Evolutionary conservation across 2,797 vertebrate genomes (phyloP).

Genomic region (Dendrocincla tyrannina): DNA sequence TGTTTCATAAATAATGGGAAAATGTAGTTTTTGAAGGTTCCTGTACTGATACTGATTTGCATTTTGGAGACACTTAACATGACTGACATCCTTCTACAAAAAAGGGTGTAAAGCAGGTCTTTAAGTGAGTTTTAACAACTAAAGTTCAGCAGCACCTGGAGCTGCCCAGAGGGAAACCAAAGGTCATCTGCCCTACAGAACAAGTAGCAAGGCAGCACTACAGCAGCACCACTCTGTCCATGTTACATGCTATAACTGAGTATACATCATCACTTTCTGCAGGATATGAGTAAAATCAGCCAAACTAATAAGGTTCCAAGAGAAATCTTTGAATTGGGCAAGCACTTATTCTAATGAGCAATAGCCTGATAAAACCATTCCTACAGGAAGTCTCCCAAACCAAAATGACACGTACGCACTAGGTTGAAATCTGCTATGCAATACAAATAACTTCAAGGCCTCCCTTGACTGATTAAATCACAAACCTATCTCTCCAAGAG

Average conservation of each 20-base stretch:
- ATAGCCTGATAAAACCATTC: background rate
- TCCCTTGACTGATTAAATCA: slow-evolving; percentile 32
- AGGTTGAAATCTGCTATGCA: background rate
- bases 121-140: background rate
- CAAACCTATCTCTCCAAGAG: slow-evolving; percentile 8
- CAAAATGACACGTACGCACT: background rate
- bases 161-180: background rate
- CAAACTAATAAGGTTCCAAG: background rate
- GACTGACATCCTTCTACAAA: background rate
- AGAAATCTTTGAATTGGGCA: background rate
- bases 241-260: background rate
- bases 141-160: background rate
- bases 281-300: background rate
- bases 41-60: background rate
- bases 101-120: background rate
- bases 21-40: background rate
- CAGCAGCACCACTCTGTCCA: background rate
- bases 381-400: background rate
- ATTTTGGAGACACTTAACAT: background rate
- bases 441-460: background rate
- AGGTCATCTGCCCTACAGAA: background rate
- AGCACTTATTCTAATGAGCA: background rate
- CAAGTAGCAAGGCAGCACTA: background rate
- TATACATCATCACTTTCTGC: background rate
- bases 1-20: background rate